Base-by-base conservation (phyloP, 1,140 invertebrate genomes). In the Manduca sexta region DNA sequence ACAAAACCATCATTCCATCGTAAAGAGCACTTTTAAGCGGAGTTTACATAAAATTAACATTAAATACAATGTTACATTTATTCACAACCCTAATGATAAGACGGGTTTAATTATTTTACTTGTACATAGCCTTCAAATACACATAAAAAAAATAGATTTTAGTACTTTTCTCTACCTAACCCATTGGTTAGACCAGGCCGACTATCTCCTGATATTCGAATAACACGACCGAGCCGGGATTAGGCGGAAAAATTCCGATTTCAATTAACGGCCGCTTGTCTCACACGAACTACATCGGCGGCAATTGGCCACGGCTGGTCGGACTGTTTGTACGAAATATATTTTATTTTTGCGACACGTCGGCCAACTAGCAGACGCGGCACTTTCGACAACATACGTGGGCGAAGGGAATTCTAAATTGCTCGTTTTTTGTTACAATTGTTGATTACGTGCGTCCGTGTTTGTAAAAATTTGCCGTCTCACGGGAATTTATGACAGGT, bases 221-320 rank as follows among this genome's bases (percentile, higher is more conserved):
- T 59, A 65, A 48, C 33, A 29, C 56, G 16, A 55, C 48, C 52
- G 44, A 33, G 40, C 42, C 41, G 35, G 57, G 63, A 69, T 71
- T 76, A 71, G 45, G 21, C 21, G 21, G 59, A 66, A 69, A 77
- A 81, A 70, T 60, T 48, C 70, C 61, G 58, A 69, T 78, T 82
- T 73, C 75, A 82, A 82, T 82, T 82, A 82, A 68, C 64, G 51
- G 30, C 49, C 60, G 60, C 74, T 74, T 82, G 74, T 77, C 60
- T 54, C 50, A 37, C 40, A 34, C 39, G 46, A 53, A 51, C 46
- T 49, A 69, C 69, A 69, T 63, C 57, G 56, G 49, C 49, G 45
- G 57, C 63, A 75, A 77, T 70, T 68, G 66, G 64, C 31, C 30
- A 44, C 42, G 26, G 34, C 30, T 51, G 47, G 60, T 58, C 53